Evolutionary conservation across 2,888 invertebrate species (phyloP), one percentile per base, ranked within the genome.

Genomic region (Pheosia tremula): DNA sequence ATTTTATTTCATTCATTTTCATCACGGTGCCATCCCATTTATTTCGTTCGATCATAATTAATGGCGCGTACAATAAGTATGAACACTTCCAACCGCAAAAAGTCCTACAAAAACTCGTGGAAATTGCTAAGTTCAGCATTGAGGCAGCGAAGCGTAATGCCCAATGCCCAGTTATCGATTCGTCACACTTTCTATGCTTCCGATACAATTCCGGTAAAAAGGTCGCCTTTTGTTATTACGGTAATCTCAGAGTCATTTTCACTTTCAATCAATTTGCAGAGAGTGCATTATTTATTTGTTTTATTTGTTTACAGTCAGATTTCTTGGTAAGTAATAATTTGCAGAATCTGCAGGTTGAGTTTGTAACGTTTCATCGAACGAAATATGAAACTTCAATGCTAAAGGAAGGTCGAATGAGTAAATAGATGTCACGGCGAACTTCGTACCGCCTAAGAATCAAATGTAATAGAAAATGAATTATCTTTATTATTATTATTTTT

Each of bases 171-270:
- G 43, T 43, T 24, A 58, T 58, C 58, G 45, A 58, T 58, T 41
- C 24, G 58, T 53, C 43, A 41, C 53, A 58, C 58, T 58, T 58
- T 58, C 58, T 45, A 43, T 8, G 10, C 24, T 10, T 45, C 11
- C 45, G 43, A 10, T 56, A 45, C 41, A 56, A 36, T 56, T 39
- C 4, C n/a, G 8, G 13, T 13, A 55, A 55, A 54, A 54, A 54
- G 54, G 54, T 54, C 4, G 4, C 9, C 54, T 11, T 38, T 38
- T 54, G 54, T 38, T 54, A 36, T 8, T 38, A 5, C 24, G 6
- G 55, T 39, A 39, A 54, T 54, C 54, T n/a, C 24, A 0, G 24
- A 24, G 4, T 8, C 50, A 24, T 50, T 50, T 50, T 50, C 24
- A 50, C 50, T 50, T 50, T 24, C 50, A 24, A 50, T 47, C 50